Evolutionary conservation across 1,140 invertebrate species (phyloP).

Genomic region (Plectrocnemia conspersa): DNA sequence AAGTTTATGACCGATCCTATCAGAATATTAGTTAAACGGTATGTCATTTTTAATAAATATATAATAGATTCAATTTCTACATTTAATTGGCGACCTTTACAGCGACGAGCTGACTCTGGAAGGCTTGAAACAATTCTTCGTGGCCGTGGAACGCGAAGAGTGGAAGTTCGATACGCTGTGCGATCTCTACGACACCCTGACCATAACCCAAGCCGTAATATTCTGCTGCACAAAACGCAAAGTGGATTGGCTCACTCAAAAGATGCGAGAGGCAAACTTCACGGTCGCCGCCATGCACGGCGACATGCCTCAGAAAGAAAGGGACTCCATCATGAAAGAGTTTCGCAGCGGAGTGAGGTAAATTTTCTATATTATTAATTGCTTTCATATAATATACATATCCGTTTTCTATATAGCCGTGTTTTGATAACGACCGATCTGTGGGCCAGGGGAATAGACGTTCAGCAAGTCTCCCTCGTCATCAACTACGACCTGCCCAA

Average conservation of each 20-base stretch:
- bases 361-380: slow-evolving; percentile 10
- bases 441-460: slow-evolving; percentile 98
- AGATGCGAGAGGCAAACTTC: slow-evolving; percentile 98
- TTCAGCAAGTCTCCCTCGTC: slow-evolving; percentile 95
- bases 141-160: slow-evolving; percentile 98
- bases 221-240: slow-evolving; percentile 99
- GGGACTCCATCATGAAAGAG: slow-evolving; percentile 99
- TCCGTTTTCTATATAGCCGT: slow-evolving; percentile 58
- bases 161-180: slow-evolving; percentile 99
- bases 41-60: background rate
- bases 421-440: slow-evolving; percentile 99
- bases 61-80: background rate
- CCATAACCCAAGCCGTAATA: slow-evolving; percentile 98
- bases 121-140: slow-evolving; percentile 99
- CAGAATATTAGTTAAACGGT: slow-evolving; percentile 96
- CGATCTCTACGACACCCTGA: slow-evolving; percentile 97
- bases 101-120: slow-evolving; percentile 99
- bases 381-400: background rate
- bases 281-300: slow-evolving; percentile 99
- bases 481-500: slow-evolving; percentile 99
- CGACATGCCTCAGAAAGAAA: slow-evolving; percentile 99
- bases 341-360: slow-evolving; percentile 93
- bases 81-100: slow-evolving; percentile 34
- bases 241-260: slow-evolving; percentile 97
- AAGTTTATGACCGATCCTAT: slow-evolving; percentile 99